These are phyloP conservation scores for Drosophila persimilis DNA, from an alignment of 1,140 invertebrate genomes.

Conservation along the genomic window DNA sequence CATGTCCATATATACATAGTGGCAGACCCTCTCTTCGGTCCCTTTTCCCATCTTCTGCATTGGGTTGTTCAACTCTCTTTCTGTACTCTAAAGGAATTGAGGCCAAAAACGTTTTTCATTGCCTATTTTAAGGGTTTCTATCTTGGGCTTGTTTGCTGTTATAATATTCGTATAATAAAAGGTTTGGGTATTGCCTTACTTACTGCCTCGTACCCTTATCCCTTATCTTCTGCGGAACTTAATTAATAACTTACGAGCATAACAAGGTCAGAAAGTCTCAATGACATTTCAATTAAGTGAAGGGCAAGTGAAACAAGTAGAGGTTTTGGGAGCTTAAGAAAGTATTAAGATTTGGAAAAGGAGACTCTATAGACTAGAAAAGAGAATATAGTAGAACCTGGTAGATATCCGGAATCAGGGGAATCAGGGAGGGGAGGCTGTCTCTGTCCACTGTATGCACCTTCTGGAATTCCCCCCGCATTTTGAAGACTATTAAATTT, in stretches of 20 bases:
- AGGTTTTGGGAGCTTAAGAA: not conserved
- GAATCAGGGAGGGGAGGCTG: too few relatives aligned
- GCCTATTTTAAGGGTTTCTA: constrained; percentile 54
- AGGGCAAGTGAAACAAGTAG: not conserved
- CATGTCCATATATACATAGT: constrained; percentile 18
- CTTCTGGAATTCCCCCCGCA: constrained; percentile 25
- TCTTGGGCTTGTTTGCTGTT: constrained; percentile 41
- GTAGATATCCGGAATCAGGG: too few relatives aligned
- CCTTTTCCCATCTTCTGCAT: not conserved
- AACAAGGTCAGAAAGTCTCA: constrained; percentile 41
- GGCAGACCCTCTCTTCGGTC: not conserved
- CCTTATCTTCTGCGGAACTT: not conserved
- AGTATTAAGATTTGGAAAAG: not conserved
- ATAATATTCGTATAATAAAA: constrained; percentile 28
- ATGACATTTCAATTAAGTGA: not conserved
- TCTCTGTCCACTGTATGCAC: not conserved
- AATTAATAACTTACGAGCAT: constrained; percentile 20
- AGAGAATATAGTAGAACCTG: not conserved
- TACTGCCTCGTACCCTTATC: not conserved
- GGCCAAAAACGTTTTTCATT: constrained; percentile 66
- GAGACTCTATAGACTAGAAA: not conserved
- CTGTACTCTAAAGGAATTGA: constrained; percentile 37
- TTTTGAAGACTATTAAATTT: constrained; percentile 35
- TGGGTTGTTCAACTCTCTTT: constrained; percentile 66
- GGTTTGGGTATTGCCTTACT: too few relatives aligned